Evolutionary conservation across 2,888 invertebrate species (phyloP).

Genomic region (Yponomeuta sedellus): DNA sequence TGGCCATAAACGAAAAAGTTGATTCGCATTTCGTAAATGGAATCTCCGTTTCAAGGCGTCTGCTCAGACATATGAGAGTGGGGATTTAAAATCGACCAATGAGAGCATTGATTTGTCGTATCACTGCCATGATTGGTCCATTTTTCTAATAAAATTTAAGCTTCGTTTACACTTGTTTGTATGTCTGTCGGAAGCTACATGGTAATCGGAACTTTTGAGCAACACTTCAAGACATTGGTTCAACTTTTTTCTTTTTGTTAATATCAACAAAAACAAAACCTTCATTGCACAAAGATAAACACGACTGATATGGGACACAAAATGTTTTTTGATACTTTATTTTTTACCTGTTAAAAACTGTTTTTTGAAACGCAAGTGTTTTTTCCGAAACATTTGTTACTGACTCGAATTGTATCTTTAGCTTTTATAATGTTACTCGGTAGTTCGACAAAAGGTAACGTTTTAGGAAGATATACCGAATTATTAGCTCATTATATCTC

Average conservation of each 20-base stretch:
- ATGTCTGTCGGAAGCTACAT: conserved; percentile 73
- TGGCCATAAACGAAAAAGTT: conserved; percentile 55
- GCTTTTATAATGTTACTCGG: conserved; percentile 12
- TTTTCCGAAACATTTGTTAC: conserved; percentile 9
- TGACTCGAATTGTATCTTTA: conserved; percentile 5
- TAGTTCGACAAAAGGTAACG: conserved; percentile 7
- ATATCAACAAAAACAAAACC: not conserved
- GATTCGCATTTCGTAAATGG: conserved; percentile 52
- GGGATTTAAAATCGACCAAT: conserved; percentile 65
- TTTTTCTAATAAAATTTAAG: conserved; percentile 52
- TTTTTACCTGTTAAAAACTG: conserved; percentile 58
- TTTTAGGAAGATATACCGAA: conserved; percentile 11
- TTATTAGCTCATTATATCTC: conserved; percentile 12
- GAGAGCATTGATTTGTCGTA: conserved; percentile 62
- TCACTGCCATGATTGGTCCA: conserved; percentile 76
- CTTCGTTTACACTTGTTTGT: conserved; percentile 69
- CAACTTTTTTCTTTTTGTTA: not conserved
- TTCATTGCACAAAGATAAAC: conserved; percentile 66
- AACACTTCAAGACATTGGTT: conserved; percentile 71
- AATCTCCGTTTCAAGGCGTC: conserved; percentile 64
- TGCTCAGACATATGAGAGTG: conserved; percentile 69
- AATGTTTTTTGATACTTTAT: conserved; percentile 71
- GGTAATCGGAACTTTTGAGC: conserved; percentile 70
- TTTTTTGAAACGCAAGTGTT: conserved; percentile 39
- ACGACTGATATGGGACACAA: conserved; percentile 75